phyloP scores from a whole-genome alignment of 2,888 invertebrate genomes.

The Clunio marinus region DNA sequence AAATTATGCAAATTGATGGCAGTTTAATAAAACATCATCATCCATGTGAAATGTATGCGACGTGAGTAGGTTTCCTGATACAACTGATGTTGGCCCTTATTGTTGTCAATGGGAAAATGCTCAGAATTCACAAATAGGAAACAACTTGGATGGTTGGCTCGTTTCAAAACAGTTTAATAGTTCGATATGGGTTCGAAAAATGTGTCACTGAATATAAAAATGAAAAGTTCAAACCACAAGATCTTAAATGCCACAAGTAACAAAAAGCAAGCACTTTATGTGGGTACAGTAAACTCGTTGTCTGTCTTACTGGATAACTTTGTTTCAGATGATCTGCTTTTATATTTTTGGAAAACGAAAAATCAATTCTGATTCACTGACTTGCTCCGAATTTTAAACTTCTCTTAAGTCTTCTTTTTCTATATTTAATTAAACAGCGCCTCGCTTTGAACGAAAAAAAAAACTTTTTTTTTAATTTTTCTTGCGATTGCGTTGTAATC shows the following conservation, averaged over 20 bases:
- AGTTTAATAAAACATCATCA: conserved; percentile 25
- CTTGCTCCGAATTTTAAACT: not conserved
- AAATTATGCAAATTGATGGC: conserved; percentile 24
- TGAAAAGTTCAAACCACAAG: conserved; percentile 19
- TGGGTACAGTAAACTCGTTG: too few relatives aligned
- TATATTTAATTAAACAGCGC: conserved; percentile 19
- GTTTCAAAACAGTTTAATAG: not conserved
- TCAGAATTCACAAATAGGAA: not conserved
- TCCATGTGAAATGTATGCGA: not conserved
- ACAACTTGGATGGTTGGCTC: not conserved
- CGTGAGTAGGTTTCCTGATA: conserved; percentile 21
- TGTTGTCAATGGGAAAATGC: too few relatives aligned
- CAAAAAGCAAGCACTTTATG: too few relatives aligned
- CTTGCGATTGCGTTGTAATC: conserved; percentile 25
- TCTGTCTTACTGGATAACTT: too few relatives aligned
- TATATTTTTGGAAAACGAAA: too few relatives aligned
- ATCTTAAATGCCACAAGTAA: not conserved
- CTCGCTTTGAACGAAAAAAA: conserved; percentile 16
- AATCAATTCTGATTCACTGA: too few relatives aligned
- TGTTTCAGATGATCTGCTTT: too few relatives aligned
- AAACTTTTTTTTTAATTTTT: not conserved
- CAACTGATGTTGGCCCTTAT: not conserved
- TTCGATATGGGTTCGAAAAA: not conserved
- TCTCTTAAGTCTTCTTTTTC: not conserved
- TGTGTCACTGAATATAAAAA: conserved; percentile 19